Evolutionary conservation across 2,797 vertebrate species (phyloP).

Genomic region (Perdix hodgsoniae): DNA sequence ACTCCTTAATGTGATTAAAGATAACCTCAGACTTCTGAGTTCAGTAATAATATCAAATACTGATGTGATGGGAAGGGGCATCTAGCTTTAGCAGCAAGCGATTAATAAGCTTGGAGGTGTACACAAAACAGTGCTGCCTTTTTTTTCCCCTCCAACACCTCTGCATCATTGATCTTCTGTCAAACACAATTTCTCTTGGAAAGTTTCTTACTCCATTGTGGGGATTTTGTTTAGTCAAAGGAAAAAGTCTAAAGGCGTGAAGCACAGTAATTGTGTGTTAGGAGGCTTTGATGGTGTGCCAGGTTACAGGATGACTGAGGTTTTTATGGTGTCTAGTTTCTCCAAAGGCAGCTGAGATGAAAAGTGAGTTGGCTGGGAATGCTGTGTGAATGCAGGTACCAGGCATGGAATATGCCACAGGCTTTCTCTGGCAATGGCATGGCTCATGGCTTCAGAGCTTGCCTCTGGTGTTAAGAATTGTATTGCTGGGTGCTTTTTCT

Average conservation of each 20-base stretch:
- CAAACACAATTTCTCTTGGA: conserved; percentile 58
- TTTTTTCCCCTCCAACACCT: conserved; percentile 42
- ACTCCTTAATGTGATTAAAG: conserved; percentile 49
- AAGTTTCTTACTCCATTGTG: conserved; percentile 67
- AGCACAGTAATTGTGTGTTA: conserved; percentile 22
- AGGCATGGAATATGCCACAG: neutral
- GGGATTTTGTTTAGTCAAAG: conserved; percentile 62
- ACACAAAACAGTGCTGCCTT: conserved; percentile 52
- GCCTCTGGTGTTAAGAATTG: neutral
- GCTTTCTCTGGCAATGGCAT: neutral
- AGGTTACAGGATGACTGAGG: conserved; percentile 46
- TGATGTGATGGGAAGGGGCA: conserved; percentile 44
- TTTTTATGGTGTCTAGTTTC: conserved; percentile 38
- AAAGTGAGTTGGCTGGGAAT: conserved; percentile 24
- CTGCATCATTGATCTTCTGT: conserved; percentile 66
- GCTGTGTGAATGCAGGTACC: conserved; percentile 4
- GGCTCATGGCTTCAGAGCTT: neutral
- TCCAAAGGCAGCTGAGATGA: conserved; percentile 26
- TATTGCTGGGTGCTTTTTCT: neutral
- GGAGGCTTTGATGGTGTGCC: conserved; percentile 52
- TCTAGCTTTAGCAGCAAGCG: conserved; percentile 44
- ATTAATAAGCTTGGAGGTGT: conserved; percentile 57
- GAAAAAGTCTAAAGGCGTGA: conserved; percentile 53
- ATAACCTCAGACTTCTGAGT: conserved; percentile 33
- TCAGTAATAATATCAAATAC: conserved; percentile 41